Base-by-base conservation (phyloP, 2,113 vertebrate species). In the Cyprinodon variegatus region DNA sequence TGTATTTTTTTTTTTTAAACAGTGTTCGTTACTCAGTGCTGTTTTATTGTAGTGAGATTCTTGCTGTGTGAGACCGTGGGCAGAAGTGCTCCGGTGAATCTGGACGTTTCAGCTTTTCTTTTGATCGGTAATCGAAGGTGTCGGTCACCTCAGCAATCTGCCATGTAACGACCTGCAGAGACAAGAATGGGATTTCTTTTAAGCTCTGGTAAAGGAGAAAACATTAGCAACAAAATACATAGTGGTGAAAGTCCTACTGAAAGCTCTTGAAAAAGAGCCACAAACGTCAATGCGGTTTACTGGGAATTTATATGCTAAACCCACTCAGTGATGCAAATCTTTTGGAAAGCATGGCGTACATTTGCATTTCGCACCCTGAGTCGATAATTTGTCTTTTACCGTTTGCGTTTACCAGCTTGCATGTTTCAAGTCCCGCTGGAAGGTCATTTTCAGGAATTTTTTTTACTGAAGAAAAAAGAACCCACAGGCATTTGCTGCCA, bases 11-110 rank as follows among this genome's bases (percentile, higher is more conserved):
- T 77, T 89, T 93, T 93, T 93, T 88, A 89, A 90, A 96, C 93
- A 97, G 94, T 96, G 92, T 95, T 95, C 91, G 93, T 94, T 91
- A 96, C 95, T 97, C 96, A 98, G 97, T 97, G 97, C 96, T 96
- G 96, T 90, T 92, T 93, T 90, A 89, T 91, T 94, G 90, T 94
- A 94, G 94, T 91, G 92, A 91, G 88, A 90, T 90, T 92, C 86
- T 93, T 89, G 87, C 88, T 37, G 39, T 61, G 61, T 48, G 62
- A 83, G 86, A 78, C 29, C 39, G 50, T 20, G 81, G 65, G 70
- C 53, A 20, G 68, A 60, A 68, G 82, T n/a, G 81, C 74, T 81
- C 66, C 68, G 38, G 74, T 77, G 76, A 68, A 72, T 81, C 66
- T n/a, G 60, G 81, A 65, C 66, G 61, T 40, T 11, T 74, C 1